Conservation (phyloP, 2,888 invertebrate species). For the Papilio gigon region DNA sequence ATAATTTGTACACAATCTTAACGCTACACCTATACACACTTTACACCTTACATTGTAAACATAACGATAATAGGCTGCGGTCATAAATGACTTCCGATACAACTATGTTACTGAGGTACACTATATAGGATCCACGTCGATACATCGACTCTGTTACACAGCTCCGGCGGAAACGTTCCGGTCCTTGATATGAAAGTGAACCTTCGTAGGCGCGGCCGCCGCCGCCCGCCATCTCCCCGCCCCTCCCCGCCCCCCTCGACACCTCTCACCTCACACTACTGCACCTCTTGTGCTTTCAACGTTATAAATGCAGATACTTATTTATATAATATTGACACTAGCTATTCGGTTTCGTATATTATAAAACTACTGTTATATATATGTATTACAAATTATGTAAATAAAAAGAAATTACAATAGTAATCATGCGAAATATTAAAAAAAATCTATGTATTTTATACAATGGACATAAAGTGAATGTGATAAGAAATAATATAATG, state of each 20-base stretch:
- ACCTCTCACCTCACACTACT: not conserved
- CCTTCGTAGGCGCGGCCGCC: conserved; percentile 57
- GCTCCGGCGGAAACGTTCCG: conserved; percentile 65
- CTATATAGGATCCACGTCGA: conserved; percentile 77
- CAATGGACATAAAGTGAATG: conserved; percentile 8
- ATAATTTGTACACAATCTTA: conserved; percentile 76
- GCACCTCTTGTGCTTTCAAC: conserved; percentile 2
- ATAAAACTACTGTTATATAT: too few relatives aligned
- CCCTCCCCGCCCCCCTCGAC: not conserved
- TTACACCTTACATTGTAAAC: conserved; percentile 75
- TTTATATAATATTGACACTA: not conserved
- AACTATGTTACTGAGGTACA: conserved; percentile 80
- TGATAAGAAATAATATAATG: not conserved
- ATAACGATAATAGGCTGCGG: conserved; percentile 81
- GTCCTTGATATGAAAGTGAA: conserved; percentile 67
- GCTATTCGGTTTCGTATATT: not conserved
- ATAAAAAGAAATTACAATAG: not conserved
- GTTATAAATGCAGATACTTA: conserved; percentile 54
- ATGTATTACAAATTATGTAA: not conserved
- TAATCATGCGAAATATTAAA: not conserved
- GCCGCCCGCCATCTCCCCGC: conserved; percentile 44
- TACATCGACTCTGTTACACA: conserved; percentile 61
- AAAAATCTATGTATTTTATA: conserved; percentile 13
- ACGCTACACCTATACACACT: conserved; percentile 70
- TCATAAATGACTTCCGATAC: conserved; percentile 77